Base-by-base conservation (phyloP, 2,888 invertebrate species). In the Gandaritis pyraliata region DNA sequence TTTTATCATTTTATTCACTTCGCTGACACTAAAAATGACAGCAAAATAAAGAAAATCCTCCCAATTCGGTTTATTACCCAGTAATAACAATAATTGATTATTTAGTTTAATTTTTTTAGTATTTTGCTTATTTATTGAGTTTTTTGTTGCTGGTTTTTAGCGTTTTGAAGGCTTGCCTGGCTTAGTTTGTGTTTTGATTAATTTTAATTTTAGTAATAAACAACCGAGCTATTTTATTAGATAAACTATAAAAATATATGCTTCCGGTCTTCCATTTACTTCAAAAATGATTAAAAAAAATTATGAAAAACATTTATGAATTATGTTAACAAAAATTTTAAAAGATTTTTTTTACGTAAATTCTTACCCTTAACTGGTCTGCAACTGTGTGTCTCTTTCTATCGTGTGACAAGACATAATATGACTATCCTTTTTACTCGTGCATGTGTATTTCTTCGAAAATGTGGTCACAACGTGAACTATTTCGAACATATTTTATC, bases 241-340 rank as follows among this genome's bases (percentile, higher is more conserved):
- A 18, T 41, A 39, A 41, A 29, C 23, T 23, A 13, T 23, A 45
- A 54, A 1, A 15, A 53, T 33, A 33, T 8, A 33, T 36, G 13
- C 13, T 53, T 53, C 16, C 33, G 39, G 50, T 55, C 63, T 58
- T 63, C 62, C 58, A 63, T 39, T 36, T 54, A 11, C 41, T 12
- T 48, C n/a, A 45, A 38, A 58, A 46, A 13, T 8, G 4, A 39
- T 18, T 8, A 38, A 50, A 16, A 46, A 45, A 39, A n/a, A n/a
- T n/a, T n/a, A n/a, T n/a, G n/a, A n/a, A n/a, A n/a, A n/a, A n/a
- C n/a, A n/a, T n/a, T n/a, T n/a, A n/a, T n/a, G n/a, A n/a, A n/a
- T n/a, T n/a, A n/a, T n/a, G n/a, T n/a, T n/a, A n/a, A n/a, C n/a
- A n/a, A n/a, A n/a, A n/a, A n/a, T n/a, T n/a, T n/a, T n/a, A n/a